Evolutionary conservation across 2,113 vertebrate species (phyloP).

Genomic region (Rhodinocichla rosea): DNA sequence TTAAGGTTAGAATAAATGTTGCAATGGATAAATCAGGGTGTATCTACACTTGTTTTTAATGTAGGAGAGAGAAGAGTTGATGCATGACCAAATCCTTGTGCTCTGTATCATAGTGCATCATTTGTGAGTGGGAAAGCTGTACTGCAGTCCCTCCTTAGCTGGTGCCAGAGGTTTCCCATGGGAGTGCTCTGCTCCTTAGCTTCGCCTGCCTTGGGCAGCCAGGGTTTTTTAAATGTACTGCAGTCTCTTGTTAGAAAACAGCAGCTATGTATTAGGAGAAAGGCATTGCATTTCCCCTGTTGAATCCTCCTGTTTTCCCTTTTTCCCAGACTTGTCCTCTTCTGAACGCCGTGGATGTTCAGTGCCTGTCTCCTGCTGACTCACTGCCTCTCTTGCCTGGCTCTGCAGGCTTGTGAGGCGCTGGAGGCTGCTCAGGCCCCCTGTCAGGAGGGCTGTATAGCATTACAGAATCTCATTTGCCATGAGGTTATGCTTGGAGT

Average conservation of each 20-base stretch:
- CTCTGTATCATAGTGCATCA: neutral
- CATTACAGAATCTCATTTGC: neutral
- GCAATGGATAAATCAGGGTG: neutral
- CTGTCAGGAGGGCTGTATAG: neutral
- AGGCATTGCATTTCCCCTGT: neutral
- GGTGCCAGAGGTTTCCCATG: neutral
- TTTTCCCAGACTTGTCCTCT: neutral
- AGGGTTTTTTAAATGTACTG: neutral
- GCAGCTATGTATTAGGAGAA: neutral
- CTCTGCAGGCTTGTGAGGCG: neutral
- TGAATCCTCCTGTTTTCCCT: neutral
- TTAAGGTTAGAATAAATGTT: neutral
- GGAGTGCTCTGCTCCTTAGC: neutral
- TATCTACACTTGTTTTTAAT: neutral
- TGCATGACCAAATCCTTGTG: neutral
- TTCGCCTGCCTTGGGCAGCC: accelerated
- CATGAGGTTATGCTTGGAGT: neutral
- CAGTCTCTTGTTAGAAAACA: neutral
- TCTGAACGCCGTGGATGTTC: neutral
- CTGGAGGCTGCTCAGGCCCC: neutral
- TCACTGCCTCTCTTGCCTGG: neutral
- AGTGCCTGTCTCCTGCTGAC: neutral
- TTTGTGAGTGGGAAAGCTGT: neutral
- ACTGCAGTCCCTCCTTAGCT: neutral
- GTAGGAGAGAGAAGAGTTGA: neutral